A percentile compares a stretch with the other conserved stretches of the same genome.
Conservation (phyloP, 1,140 invertebrate species). For the Aphaenogaster floridana region DNA sequence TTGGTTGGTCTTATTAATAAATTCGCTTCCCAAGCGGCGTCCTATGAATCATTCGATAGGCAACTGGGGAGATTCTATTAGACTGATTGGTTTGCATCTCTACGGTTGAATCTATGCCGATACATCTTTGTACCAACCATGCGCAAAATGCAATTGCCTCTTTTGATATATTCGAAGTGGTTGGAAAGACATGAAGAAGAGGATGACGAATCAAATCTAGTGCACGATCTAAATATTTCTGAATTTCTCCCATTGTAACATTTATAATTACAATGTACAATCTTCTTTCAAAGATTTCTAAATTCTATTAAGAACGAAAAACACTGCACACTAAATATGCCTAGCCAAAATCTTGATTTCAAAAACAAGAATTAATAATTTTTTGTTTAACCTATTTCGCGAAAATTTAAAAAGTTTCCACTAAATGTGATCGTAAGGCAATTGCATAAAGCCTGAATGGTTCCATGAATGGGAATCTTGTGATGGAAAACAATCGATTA, state of each 20-base stretch:
- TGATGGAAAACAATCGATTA: slow-evolving; percentile 2
- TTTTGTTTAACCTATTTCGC: background rate
- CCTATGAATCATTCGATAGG: slow-evolving; percentile 80
- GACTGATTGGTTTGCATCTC: slow-evolving; percentile 77
- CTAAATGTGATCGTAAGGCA: background rate
- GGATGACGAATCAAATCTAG: slow-evolving; percentile 1
- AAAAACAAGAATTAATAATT: slow-evolving; percentile 35
- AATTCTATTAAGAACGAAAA: background rate
- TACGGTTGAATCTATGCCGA: slow-evolving; percentile 64
- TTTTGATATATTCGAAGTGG: slow-evolving; percentile 46
- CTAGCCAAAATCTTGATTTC: background rate
- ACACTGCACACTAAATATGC: background rate
- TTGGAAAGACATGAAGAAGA: slow-evolving; percentile 11
- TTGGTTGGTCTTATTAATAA: slow-evolving; percentile 76
- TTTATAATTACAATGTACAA: background rate
- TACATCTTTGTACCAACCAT: slow-evolving; percentile 68
- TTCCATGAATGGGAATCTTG: slow-evolving; percentile 14
- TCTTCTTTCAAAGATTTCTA: background rate
- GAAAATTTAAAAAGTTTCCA: background rate
- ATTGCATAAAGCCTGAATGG: slow-evolving; percentile 10
- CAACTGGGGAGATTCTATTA: slow-evolving; percentile 78
- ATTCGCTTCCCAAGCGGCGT: slow-evolving; percentile 77
- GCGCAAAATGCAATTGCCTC: slow-evolving; percentile 50
- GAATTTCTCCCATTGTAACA: background rate
- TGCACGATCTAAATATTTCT: slow-evolving; percentile 16